phyloP scores from a whole-genome alignment of 2,113 vertebrate genomes.

The Crocuta crocuta region DNA sequence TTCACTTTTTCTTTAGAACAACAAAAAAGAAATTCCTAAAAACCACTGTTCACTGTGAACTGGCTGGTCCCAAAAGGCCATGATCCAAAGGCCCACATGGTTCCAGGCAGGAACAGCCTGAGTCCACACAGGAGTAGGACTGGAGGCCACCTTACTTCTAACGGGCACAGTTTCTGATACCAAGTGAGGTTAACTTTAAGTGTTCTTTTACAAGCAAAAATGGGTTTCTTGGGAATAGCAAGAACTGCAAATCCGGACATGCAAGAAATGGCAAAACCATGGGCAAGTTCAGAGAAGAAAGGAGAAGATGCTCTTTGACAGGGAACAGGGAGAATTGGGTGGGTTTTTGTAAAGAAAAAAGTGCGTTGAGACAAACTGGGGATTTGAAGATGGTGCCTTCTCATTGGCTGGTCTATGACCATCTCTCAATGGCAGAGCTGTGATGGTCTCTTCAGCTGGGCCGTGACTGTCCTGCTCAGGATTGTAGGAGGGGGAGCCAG shows the following conservation, averaged over 20 bases:
- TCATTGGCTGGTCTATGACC: no score
- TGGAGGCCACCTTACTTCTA: not conserved
- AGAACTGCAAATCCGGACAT: not conserved
- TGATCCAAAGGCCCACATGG: not conserved
- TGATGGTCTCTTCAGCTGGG: not conserved
- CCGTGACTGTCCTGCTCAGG: no score
- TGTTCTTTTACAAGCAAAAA: not conserved
- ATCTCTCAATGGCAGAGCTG: no score
- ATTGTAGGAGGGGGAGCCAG: not conserved
- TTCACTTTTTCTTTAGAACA: not conserved
- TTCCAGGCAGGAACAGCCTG: not conserved
- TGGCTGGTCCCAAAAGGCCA: not conserved
- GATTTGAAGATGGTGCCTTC: no score
- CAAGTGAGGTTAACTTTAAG: not conserved
- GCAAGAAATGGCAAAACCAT: not conserved
- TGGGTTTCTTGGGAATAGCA: not conserved
- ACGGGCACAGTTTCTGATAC: not conserved
- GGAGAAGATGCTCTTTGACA: not conserved
- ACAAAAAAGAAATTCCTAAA: not conserved
- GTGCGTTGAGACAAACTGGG: no score
- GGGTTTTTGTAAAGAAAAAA: no score
- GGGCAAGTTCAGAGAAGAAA: not conserved
- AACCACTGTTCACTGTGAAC: not conserved
- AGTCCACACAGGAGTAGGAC: not conserved
- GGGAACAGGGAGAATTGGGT: no score